These are phyloP conservation scores for Aphidoletes aphidimyza DNA, from an alignment of 2,888 invertebrate genomes.

Conservation along the genomic window DNA sequence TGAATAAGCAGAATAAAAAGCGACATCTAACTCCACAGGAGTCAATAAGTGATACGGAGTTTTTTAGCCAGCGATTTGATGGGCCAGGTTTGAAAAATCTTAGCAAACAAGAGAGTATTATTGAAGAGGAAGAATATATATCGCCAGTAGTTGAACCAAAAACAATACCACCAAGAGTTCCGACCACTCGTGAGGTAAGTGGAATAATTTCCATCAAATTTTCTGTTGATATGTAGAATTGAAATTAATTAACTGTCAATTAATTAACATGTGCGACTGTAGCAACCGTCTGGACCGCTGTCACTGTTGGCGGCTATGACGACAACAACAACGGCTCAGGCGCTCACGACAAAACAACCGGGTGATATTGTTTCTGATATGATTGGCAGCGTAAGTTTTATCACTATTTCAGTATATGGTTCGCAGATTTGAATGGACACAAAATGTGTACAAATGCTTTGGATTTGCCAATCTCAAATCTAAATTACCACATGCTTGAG, in stretches of 20 bases:
- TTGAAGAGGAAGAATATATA: conserved; percentile 55
- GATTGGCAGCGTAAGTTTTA: conserved; percentile 36
- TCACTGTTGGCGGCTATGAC: conserved; percentile 43
- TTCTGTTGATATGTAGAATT: too few species aligned
- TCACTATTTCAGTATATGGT: too few species aligned
- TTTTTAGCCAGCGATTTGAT: conserved; percentile 58
- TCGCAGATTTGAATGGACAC: too few species aligned
- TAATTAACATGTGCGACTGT: too few species aligned
- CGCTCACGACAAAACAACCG: conserved; percentile 55
- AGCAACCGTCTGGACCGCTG: conserved; percentile 29
- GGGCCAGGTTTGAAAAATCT: conserved; percentile 60
- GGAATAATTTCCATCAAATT: too few species aligned
- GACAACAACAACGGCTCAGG: conserved; percentile 58
- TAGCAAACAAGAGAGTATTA: conserved; percentile 59
- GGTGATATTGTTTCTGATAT: conserved; percentile 48
- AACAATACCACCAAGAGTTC: not conserved
- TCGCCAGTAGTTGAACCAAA: not conserved
- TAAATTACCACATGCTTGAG: too few species aligned
- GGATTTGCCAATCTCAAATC: too few species aligned
- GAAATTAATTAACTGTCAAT: too few species aligned
- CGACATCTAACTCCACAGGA: conserved; percentile 64
- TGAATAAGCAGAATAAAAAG: conserved; percentile 54
- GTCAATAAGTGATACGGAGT: conserved; percentile 61
- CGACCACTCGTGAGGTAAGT: conserved; percentile 12
- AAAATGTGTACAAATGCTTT: too few species aligned